Conservation (phyloP, 2,113 vertebrate species). For the Leptobrachium ailaonicum region DNA sequence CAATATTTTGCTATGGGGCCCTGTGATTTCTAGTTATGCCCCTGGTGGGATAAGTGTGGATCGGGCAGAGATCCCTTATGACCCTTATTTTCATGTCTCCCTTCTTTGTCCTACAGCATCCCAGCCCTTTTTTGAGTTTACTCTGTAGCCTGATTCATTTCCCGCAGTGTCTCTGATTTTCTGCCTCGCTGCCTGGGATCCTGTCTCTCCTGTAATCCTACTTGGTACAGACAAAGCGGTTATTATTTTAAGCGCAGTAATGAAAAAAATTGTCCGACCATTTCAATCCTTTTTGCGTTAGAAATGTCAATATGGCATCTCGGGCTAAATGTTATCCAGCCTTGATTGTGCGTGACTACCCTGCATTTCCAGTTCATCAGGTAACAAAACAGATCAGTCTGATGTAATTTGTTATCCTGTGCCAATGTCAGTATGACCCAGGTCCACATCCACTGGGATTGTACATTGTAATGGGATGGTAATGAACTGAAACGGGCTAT, state of each 20-base stretch:
- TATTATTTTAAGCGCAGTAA: constrained; percentile 33
- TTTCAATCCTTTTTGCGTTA: constrained; percentile 8
- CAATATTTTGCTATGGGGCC: too few species aligned
- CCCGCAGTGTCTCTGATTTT: constrained; percentile 32
- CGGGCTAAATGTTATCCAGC: neutral
- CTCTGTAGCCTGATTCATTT: constrained; percentile 39
- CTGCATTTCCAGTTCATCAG: too few species aligned
- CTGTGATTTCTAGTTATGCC: too few species aligned
- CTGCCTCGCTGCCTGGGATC: constrained; percentile 37
- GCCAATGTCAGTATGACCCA: too few species aligned
- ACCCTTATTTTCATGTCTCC: constrained; percentile 12
- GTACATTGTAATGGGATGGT: too few species aligned
- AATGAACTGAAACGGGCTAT: too few species aligned
- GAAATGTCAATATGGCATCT: neutral
- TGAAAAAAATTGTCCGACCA: constrained; percentile 29
- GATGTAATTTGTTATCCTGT: too few species aligned
- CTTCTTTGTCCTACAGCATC: constrained; percentile 10
- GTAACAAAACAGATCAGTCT: too few species aligned
- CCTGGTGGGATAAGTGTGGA: neutral
- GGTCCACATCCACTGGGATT: too few species aligned
- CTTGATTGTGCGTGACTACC: neutral
- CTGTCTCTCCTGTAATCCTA: constrained; percentile 29
- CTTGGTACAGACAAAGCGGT: constrained; percentile 29
- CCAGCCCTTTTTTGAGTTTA: constrained; percentile 25
- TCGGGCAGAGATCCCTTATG: neutral